Evolutionary conservation across 2,888 invertebrate species (phyloP).

Genomic region (Cepaea hortensis): DNA sequence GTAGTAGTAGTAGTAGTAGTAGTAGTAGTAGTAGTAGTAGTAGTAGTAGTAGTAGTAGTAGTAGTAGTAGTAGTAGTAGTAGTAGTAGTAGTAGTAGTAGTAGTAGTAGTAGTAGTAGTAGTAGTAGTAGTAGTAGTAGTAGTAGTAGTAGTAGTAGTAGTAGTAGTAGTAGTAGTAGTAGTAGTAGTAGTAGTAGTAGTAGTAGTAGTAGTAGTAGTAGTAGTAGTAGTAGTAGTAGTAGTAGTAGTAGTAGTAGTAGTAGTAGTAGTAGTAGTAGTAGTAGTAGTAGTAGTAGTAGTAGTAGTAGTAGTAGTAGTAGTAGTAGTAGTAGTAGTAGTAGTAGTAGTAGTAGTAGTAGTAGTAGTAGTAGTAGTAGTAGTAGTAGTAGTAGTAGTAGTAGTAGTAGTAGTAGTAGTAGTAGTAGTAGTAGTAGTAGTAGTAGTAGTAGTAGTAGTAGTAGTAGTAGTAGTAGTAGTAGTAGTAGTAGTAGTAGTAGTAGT

Average conservation of each 20-base stretch:
- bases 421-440: no score
- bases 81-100: conserved; percentile 24
- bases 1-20: not conserved
- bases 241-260: not conserved
- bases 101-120: conserved; percentile 23
- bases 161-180: conserved; percentile 34
- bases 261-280: not conserved
- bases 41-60: conserved; percentile 27
- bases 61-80: conserved; percentile 29
- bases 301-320: not conserved
- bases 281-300: not conserved
- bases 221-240: not conserved
- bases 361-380: not conserved
- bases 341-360: not conserved
- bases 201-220: conserved; percentile 5
- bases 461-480: no score
- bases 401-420: not conserved
- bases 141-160: conserved; percentile 29
- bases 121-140: conserved; percentile 23
- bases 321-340: not conserved
- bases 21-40: conserved; percentile 28
- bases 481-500: no score
- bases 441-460: no score
- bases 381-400: not conserved
- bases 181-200: conserved; percentile 34